Conservation (phyloP, 2,797 vertebrate genomes). For the Neosalanx taihuensis region DNA sequence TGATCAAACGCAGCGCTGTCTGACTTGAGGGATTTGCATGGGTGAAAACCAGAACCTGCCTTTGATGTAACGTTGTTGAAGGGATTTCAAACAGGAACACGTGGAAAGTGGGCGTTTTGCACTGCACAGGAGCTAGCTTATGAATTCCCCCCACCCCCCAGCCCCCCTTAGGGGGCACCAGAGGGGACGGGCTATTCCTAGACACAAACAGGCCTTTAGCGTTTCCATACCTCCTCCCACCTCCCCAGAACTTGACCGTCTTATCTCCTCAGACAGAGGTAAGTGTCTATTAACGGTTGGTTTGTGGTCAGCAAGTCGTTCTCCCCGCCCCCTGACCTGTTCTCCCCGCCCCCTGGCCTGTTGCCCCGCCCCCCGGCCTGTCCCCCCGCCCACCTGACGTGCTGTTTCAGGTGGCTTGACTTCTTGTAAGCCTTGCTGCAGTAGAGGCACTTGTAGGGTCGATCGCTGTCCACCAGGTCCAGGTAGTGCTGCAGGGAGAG, state of each 20-base stretch:
- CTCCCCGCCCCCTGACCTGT: neutral
- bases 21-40: too few relatives aligned
- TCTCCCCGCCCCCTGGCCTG: neutral
- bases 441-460: conserved; percentile 94
- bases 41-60: too few relatives aligned
- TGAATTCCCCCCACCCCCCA: too few relatives aligned
- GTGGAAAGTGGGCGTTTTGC: too few relatives aligned
- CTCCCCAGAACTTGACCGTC: conserved; percentile 8
- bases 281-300: too few relatives aligned
- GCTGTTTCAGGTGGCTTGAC: conserved; percentile 97
- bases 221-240: neutral
- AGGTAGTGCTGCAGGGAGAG: conserved; percentile 91
- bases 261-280: neutral
- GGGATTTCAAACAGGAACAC: too few relatives aligned
- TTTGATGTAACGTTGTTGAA: neutral
- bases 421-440: conserved; percentile 98
- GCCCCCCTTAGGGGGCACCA: too few relatives aligned
- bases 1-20: too few relatives aligned
- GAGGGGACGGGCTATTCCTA: neutral
- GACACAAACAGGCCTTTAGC: neutral
- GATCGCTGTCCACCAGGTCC: conserved; percentile 85
- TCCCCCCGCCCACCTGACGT: conserved; percentile 81
- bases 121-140: too few relatives aligned
- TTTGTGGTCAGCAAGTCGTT: neutral
- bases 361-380: too few relatives aligned